Evolutionary conservation across 2,797 vertebrate genomes (phyloP), one percentile per base, ranked within the genome.

Genomic region (Arctocebus calabarensis): DNA sequence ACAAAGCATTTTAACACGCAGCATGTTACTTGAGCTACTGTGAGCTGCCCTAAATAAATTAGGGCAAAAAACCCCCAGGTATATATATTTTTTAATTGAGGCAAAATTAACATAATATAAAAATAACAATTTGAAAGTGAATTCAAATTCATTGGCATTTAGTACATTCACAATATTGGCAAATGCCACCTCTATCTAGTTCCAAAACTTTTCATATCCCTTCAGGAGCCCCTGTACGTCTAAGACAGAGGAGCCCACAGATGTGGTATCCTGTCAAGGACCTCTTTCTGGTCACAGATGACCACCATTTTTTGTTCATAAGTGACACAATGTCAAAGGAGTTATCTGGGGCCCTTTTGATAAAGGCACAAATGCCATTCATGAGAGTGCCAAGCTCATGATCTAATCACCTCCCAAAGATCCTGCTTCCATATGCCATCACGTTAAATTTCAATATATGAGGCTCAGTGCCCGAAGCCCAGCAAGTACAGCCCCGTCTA

Each of bases 221-320:
- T 25, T 0, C 4, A 25, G 22, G 40, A 23, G 40, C 45, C 7
- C 43, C 17, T 57, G 0, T 7, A 43, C 6, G 10, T 14, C 22
- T 23, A 19, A 22, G 40, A 29, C 16, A 23, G 4, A 22, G 8
- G 40, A 16, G 4, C 5, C 68, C 32, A 25, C 2, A 52, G 43
- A 48, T 37, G 27, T 25, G 43, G 12, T 16, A 32, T 74, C n/a
- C 37, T 19, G 17, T 7, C 29, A 32, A 23, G 20, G 89, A n/a
- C n/a, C 2, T n/a, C 25, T 52, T 52, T 32, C 32, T 40, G 32
- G 17, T 23, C 29, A 16, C 0, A 22, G 52, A 23, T 37, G 29
- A 4, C 57, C 1, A 1, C 22, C 23, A 5, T 22, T 20, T 40
- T 12, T 3, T 17, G n/a, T 29, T 43, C 57, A 75, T 29, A 34